A percentile compares a stretch with the other conserved stretches of the same genome.
Evolutionary conservation across 2,888 invertebrate species (phyloP).

Genomic region (Alitta virens): DNA sequence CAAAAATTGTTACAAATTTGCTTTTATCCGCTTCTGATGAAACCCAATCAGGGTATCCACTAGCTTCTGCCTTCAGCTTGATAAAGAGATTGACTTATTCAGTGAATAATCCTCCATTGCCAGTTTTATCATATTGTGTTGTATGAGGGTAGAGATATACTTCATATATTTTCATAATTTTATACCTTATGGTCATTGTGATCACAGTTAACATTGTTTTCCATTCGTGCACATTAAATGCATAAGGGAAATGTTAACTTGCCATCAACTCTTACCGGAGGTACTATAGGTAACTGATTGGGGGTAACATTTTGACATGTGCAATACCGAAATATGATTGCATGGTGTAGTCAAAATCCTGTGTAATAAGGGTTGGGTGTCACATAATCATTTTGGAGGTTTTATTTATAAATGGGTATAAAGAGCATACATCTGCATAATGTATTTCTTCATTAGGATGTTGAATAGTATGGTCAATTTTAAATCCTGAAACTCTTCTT

Average conservation of each 20-base stretch:
- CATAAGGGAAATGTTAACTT: constrained; percentile 52
- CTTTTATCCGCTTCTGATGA: background rate
- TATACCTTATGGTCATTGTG: constrained; percentile 45
- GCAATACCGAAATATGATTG: constrained; percentile 36
- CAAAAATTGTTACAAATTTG: constrained; percentile 27
- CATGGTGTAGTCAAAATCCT: constrained; percentile 30
- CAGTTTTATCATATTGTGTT: constrained; percentile 22
- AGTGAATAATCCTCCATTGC: constrained; percentile 37
- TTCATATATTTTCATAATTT: constrained; percentile 34
- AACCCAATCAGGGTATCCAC: background rate
- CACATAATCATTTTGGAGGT: constrained; percentile 33
- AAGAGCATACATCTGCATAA: constrained; percentile 34
- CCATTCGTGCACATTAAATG: constrained; percentile 35
- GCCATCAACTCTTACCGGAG: constrained; percentile 37
- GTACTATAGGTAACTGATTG: constrained; percentile 38
- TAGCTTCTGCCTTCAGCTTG: constrained; percentile 37
- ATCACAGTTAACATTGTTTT: constrained; percentile 28
- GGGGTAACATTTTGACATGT: constrained; percentile 38
- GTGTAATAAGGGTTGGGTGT: constrained; percentile 22
- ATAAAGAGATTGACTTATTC: constrained; percentile 42
- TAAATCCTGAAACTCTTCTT: background rate
- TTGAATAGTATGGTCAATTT: constrained; percentile 15
- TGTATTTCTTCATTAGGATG: constrained; percentile 27
- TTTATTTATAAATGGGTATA: constrained; percentile 41
- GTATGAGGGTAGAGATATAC: background rate